phyloP scores from a whole-genome alignment of 30 jellyfish, hydroid and myxozoan species.

The Aurelia sp. region DNA sequence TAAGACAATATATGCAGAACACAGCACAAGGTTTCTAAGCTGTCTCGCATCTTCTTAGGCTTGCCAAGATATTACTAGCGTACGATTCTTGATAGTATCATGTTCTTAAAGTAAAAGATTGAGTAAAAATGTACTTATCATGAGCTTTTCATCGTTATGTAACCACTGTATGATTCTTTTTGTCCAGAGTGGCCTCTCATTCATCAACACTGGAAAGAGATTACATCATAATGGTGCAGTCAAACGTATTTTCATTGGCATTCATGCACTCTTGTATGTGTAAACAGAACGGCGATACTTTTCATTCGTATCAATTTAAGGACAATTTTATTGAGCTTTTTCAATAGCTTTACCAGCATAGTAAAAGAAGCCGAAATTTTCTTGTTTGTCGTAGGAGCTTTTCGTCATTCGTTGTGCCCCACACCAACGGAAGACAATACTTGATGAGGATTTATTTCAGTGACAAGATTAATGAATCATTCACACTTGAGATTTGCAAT shows the following conservation, averaged over 20 bases:
- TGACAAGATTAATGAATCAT: no score
- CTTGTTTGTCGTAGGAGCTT: not conserved
- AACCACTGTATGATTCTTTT: conserved; percentile 46
- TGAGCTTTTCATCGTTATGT: not conserved
- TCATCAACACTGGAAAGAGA: conserved; percentile 46
- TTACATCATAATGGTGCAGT: conserved; percentile 40
- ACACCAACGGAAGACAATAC: not conserved
- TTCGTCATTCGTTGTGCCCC: not conserved
- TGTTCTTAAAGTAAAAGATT: no score
- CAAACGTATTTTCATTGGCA: conserved; percentile 8
- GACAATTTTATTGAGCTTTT: not conserved
- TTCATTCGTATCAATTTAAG: conserved; percentile 12
- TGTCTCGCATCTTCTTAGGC: no score
- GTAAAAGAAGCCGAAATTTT: not conserved
- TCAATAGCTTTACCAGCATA: not conserved
- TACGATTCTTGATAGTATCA: no score
- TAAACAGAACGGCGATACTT: conserved; percentile 24
- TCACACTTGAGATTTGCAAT: no score
- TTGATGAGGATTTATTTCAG: no score
- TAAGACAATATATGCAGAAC: no score
- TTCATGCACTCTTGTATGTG: conserved; percentile 55
- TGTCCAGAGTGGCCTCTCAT: conserved; percentile 50
- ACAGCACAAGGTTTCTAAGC: no score
- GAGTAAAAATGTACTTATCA: not conserved
- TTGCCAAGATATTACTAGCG: no score